Evolutionary conservation across 1,140 invertebrate genomes (phyloP).

Genomic region (Macrotrachela quadricornifera): DNA sequence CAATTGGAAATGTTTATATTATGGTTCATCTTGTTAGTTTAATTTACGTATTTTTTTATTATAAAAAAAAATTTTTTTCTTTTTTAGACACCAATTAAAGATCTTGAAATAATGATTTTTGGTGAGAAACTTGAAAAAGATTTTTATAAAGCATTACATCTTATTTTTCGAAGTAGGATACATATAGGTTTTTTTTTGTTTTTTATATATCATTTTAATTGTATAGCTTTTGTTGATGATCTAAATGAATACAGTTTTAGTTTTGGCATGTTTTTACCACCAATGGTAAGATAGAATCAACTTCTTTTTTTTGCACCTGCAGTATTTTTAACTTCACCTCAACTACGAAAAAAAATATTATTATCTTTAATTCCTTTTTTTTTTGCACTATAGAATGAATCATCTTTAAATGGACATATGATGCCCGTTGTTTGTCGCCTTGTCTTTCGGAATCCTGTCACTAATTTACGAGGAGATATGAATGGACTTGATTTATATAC

Average conservation of each 20-base stretch:
- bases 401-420: too few relatives aligned
- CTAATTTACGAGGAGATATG: conserved; percentile 16
- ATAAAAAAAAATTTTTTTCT: not conserved
- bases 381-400: too few relatives aligned
- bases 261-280: conserved; percentile 20
- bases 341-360: too few relatives aligned
- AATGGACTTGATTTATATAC: conserved; percentile 20
- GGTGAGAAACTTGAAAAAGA: conserved; percentile 18
- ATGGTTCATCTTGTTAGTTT: conserved; percentile 26
- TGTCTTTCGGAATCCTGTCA: conserved; percentile 16
- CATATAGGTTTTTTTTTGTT: too few relatives aligned
- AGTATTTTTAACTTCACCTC: too few relatives aligned
- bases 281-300: too few relatives aligned
- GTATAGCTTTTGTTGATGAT: conserved; percentile 26
- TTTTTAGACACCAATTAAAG: conserved; percentile 27
- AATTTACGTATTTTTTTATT: not conserved
- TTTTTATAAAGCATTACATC: conserved; percentile 25
- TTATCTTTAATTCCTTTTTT: too few relatives aligned
- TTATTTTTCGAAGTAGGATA: conserved; percentile 23
- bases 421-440: too few relatives aligned
- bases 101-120: conserved; percentile 32
- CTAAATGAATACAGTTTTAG: conserved; percentile 27
- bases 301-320: too few relatives aligned
- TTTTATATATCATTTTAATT: too few relatives aligned
- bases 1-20: conserved; percentile 19